Evolutionary conservation across 2,797 vertebrate species (phyloP).

Genomic region (Rhincodon typus): DNA sequence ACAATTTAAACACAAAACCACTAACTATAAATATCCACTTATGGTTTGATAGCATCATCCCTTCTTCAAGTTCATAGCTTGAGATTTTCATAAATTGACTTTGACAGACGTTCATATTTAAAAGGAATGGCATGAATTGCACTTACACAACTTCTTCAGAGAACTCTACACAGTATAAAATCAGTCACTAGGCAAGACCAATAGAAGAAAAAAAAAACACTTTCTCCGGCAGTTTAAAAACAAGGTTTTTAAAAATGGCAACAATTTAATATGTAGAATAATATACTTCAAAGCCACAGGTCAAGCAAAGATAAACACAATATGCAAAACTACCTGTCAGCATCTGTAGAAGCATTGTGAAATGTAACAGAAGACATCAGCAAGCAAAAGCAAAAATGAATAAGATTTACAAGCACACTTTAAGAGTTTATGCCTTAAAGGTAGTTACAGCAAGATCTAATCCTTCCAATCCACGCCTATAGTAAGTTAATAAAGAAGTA

Average conservation of each 20-base stretch:
- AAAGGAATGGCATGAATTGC: not conserved
- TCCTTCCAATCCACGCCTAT: not conserved
- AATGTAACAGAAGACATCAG: not conserved
- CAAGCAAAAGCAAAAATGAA: not conserved
- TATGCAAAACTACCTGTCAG: not conserved
- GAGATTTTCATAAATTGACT: not conserved
- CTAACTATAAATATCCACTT: not conserved
- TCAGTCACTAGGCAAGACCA: not conserved
- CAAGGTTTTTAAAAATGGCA: not conserved
- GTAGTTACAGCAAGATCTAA: not conserved
- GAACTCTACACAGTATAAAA: not conserved
- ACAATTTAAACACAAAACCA: not conserved
- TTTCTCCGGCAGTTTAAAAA: not conserved
- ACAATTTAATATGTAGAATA: not conserved
- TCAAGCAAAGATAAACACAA: not conserved
- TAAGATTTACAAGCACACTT: not conserved
- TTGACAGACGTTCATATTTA: not conserved
- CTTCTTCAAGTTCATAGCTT: not conserved
- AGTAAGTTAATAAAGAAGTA: not conserved
- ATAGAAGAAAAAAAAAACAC: not conserved
- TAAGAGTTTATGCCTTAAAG: not conserved
- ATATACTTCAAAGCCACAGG: not conserved
- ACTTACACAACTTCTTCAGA: not conserved
- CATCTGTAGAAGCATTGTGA: not conserved
- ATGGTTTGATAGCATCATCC: not conserved